Percentiles rank a stretch among this genome's conserved stretches.
Evolutionary conservation across 2,113 vertebrate species (phyloP).

Genomic region (Gopherus evgoodei): DNA sequence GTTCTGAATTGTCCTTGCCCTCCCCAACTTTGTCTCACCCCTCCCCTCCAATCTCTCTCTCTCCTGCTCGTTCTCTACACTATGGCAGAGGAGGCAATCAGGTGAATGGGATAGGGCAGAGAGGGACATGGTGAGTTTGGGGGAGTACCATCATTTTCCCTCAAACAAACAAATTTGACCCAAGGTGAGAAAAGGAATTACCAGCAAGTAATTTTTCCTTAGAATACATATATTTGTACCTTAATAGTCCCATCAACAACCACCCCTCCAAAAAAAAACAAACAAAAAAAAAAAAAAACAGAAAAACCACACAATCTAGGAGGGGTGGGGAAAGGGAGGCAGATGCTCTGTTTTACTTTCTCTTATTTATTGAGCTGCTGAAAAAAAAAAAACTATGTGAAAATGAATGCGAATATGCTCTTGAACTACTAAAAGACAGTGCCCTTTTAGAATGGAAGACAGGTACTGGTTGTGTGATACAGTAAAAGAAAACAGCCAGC

Average conservation of each 20-base stretch:
- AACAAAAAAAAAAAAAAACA: too few species aligned
- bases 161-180: neutral
- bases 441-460: neutral
- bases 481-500: neutral
- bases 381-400: neutral
- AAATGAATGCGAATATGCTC: neutral
- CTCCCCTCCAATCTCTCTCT: neutral
- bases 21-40: neutral
- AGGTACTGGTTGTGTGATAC: neutral
- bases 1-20: neutral
- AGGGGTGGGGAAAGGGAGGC: neutral
- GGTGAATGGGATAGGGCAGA: neutral
- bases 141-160: neutral
- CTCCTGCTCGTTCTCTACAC: accelerated
- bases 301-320: neutral
- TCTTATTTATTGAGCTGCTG: neutral
- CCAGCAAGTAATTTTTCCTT: neutral
- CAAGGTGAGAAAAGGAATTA: neutral
- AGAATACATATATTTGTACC: neutral
- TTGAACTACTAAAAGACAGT: accelerated
- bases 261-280: neutral
- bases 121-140: neutral
- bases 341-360: neutral
- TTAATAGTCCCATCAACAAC: neutral
- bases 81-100: neutral